Conservation (phyloP, 2,888 invertebrate genomes). For the Conistra vaccinii region DNA sequence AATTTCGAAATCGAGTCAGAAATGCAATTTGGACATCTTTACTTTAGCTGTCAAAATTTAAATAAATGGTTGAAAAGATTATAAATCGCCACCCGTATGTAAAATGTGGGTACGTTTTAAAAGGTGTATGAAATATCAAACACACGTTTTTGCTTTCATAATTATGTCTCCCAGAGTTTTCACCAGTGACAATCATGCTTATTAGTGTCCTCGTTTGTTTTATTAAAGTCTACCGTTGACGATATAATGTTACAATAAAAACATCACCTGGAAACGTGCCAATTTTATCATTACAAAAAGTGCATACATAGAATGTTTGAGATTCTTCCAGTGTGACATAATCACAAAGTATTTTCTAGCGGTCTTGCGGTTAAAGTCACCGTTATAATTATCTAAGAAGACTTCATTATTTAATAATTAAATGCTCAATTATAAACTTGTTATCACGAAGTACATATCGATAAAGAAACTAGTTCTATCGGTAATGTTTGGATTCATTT, state of each 20-base stretch:
- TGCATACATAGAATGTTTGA: conserved; percentile 47
- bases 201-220: conserved; percentile 19
- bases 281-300: conserved; percentile 55
- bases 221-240: conserved; percentile 26
- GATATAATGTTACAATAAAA: conserved; percentile 54
- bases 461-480: conserved; percentile 39
- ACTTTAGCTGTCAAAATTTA: no score
- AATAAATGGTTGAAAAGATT: no score
- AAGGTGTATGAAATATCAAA: background rate
- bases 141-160: conserved; percentile 11
- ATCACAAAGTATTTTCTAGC: conserved; percentile 4
- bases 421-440: conserved; percentile 37
- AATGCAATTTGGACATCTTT: no score
- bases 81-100: no score
- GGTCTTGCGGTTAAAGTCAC: conserved; percentile 1
- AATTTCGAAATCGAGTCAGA: no score
- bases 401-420: conserved; percentile 37
- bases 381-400: conserved; percentile 3
- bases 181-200: conserved; percentile 16
- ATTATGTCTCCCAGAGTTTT: background rate
- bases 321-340: conserved; percentile 39
- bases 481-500: conserved; percentile 16
- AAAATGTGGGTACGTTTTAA: conserved; percentile 1
- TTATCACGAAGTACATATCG: conserved; percentile 37
- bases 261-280: conserved; percentile 54